phyloP scores from a whole-genome alignment of 2,113 vertebrate genomes.

The Macroglossus sobrinus region DNA sequence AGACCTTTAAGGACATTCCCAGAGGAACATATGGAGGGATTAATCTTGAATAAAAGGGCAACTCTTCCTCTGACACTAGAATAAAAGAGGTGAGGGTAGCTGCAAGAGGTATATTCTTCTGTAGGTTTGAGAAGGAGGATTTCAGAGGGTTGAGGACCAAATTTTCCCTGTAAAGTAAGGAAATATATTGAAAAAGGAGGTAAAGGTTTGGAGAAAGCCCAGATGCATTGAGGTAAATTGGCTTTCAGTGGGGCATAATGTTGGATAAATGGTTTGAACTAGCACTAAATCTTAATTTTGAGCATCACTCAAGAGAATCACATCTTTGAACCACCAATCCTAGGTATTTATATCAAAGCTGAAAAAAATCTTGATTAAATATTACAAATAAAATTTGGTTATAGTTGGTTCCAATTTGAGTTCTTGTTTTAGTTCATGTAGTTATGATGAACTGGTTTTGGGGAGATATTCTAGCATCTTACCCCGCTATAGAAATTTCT shows the following conservation, averaged over 20 bases:
- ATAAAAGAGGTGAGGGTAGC: neutral
- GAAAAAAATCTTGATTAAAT: slow-evolving; percentile 13
- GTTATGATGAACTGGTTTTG: neutral
- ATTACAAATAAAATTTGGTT: neutral
- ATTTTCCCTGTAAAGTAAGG: neutral
- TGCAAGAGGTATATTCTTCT: neutral
- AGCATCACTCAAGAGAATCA: neutral
- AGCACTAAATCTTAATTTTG: slow-evolving; percentile 7
- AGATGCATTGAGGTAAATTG: neutral
- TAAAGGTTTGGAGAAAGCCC: neutral
- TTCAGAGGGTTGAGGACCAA: neutral
- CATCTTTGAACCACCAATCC: neutral
- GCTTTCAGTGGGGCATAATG: neutral
- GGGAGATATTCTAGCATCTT: neutral
- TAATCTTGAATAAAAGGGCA: neutral
- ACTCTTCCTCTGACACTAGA: neutral
- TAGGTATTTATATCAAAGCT: neutral
- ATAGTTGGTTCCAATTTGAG: neutral
- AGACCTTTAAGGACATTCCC: neutral
- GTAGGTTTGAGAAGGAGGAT: neutral
- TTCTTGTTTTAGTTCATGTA: neutral
- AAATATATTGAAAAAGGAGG: neutral
- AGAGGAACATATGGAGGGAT: neutral
- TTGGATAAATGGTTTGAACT: neutral
- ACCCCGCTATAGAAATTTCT: neutral